These are phyloP conservation scores for Belgica antarctica DNA, from an alignment of 2,888 invertebrate genomes.

Conservation along the genomic window DNA sequence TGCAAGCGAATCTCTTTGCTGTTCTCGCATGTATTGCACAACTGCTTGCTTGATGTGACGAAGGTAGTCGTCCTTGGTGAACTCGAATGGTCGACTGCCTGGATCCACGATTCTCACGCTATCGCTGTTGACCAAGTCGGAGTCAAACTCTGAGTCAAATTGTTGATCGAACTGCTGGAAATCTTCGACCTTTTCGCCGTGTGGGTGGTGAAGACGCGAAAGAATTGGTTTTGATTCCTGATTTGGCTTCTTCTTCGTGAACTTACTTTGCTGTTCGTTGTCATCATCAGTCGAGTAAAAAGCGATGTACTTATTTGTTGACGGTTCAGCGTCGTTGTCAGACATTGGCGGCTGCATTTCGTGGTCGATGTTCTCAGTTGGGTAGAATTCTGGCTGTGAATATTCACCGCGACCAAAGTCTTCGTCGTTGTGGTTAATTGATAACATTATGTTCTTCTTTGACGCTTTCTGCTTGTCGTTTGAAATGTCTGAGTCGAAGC, in stretches of 20 bases:
- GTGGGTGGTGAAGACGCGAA: constrained; percentile 19
- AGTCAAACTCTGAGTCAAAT: constrained; percentile 27
- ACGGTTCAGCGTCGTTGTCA: constrained; percentile 21
- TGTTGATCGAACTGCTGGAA: constrained; percentile 20
- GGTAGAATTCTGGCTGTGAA: neutral
- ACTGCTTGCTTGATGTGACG: constrained; percentile 55
- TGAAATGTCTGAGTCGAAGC: neutral
- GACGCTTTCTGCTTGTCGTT: neutral
- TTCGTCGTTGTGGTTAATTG: neutral
- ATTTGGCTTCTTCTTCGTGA: neutral
- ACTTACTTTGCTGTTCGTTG: neutral
- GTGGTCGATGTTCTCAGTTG: neutral
- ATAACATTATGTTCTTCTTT: neutral
- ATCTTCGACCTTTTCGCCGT: constrained; percentile 6
- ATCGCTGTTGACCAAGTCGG: constrained; percentile 26
- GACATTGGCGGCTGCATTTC: constrained; percentile 30
- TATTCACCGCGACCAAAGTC: neutral
- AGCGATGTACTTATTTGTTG: constrained; percentile 38
- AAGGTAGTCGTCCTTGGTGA: constrained; percentile 46
- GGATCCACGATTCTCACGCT: constrained; percentile 40
- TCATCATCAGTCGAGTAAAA: constrained; percentile 37
- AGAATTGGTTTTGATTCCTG: constrained; percentile 9
- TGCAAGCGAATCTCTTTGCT: constrained; percentile 46
- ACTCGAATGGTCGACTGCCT: constrained; percentile 32
- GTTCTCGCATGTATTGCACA: constrained; percentile 54